A percentile compares a stretch with the other conserved stretches of the same genome.
Conservation (phyloP, 2,888 invertebrate genomes). For the Xanthostigma xanthostigma region DNA sequence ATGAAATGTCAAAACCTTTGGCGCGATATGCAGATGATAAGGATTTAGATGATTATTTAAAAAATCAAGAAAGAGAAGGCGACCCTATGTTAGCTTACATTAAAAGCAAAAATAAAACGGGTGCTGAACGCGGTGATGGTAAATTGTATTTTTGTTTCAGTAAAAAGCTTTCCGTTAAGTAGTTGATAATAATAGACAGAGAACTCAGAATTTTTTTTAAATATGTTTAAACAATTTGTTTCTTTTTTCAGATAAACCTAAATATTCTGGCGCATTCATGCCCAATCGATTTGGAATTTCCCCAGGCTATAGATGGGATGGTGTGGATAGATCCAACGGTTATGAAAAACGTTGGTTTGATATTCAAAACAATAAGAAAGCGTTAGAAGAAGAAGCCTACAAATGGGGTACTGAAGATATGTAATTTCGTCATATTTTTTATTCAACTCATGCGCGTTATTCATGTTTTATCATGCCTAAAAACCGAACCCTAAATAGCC, state of each 20-base stretch:
- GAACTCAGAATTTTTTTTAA: background rate
- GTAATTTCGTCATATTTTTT: conserved; percentile 33
- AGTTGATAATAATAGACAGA: background rate
- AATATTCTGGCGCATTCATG: conserved; percentile 71
- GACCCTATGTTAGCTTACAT: conserved; percentile 93
- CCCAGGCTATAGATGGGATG: conserved; percentile 97
- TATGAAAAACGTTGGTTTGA: conserved; percentile 85
- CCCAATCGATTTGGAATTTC: conserved; percentile 85
- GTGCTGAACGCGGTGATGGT: conserved; percentile 29
- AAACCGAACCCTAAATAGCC: too few relatives aligned
- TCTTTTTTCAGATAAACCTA: conserved; percentile 39
- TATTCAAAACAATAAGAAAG: conserved; percentile 56
- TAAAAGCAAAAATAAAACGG: conserved; percentile 47
- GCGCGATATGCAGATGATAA: conserved; percentile 79
- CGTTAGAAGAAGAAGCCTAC: conserved; percentile 72
- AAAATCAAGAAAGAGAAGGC: conserved; percentile 60
- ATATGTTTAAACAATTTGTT: background rate
- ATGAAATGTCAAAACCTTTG: conserved; percentile 82
- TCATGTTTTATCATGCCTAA: too few relatives aligned
- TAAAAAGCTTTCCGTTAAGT: background rate
- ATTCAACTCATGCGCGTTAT: too few relatives aligned
- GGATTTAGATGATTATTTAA: conserved; percentile 69
- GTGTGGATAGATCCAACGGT: conserved; percentile 92
- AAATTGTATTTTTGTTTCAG: conserved; percentile 2
- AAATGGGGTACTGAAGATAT: conserved; percentile 92